Conservation (phyloP, 2,113 vertebrate species). For the Gobio gobio region DNA sequence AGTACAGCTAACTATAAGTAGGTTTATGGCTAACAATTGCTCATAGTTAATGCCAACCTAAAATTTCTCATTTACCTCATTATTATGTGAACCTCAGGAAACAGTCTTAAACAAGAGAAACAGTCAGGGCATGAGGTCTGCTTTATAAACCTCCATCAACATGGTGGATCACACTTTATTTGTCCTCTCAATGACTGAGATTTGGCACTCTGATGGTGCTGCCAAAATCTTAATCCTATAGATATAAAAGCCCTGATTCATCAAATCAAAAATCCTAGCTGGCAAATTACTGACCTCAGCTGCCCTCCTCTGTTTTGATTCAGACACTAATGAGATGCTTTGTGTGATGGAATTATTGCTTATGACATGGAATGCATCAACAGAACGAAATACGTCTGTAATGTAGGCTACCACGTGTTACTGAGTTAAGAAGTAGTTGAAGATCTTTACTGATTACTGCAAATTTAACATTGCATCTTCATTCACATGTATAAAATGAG, state of each 20-base stretch:
- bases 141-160: constrained; percentile 74
- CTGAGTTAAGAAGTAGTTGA: neutral
- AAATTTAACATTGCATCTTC: neutral
- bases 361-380: constrained; percentile 55
- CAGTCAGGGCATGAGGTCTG: constrained; percentile 49
- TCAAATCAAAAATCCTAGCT: constrained; percentile 67
- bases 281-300: constrained; percentile 69
- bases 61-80: constrained; percentile 66
- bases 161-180: constrained; percentile 64
- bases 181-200: constrained; percentile 70
- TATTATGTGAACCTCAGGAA: constrained; percentile 62
- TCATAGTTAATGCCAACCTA: neutral
- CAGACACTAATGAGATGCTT: constrained; percentile 56
- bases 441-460: neutral
- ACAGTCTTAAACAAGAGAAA: constrained; percentile 53
- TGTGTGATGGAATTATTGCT: constrained; percentile 61
- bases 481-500: neutral
- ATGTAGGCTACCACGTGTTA: neutral
- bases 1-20: neutral
- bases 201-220: constrained; percentile 65
- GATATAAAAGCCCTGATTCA: constrained; percentile 74
- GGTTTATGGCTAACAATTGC: neutral
- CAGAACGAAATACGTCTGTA: constrained; percentile 58
- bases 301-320: constrained; percentile 63
- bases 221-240: constrained; percentile 71